Percentiles rank a stretch among this genome's conserved stretches.
Evolutionary conservation across 2,888 invertebrate species (phyloP).

Genomic region (Heteromurus nitidus): DNA sequence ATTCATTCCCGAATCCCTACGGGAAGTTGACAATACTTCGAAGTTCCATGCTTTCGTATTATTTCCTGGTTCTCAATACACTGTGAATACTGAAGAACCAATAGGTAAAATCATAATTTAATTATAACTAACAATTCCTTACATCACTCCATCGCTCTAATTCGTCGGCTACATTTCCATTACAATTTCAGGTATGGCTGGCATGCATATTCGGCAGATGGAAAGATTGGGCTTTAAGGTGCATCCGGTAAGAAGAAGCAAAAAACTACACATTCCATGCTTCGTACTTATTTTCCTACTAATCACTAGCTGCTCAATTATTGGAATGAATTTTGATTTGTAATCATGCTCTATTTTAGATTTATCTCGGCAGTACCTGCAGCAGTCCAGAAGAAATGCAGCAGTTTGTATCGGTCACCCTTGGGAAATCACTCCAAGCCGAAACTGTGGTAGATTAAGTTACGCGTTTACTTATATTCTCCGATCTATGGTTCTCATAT

Average conservation of each 20-base stretch:
- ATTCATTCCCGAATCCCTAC: conserved; percentile 43
- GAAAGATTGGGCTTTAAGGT: conserved; percentile 42
- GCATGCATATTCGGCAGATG: conserved; percentile 56
- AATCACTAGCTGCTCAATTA: neutral
- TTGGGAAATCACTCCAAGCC: conserved; percentile 21
- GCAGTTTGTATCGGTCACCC: conserved; percentile 16
- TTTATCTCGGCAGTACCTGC: conserved; percentile 36
- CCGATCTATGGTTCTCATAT: neutral
- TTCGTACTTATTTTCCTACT: neutral
- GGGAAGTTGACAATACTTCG: conserved; percentile 24
- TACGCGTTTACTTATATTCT: neutral
- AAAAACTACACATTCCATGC: neutral
- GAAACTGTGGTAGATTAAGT: conserved; percentile 11
- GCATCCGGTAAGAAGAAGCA: conserved; percentile 33
- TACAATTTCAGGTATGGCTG: conserved; percentile 33
- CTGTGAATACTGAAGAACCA: conserved; percentile 19
- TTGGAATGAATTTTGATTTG: neutral
- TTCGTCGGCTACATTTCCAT: neutral
- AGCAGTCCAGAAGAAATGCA: conserved; percentile 38
- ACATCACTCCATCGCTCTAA: neutral
- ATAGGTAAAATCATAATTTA: conserved; percentile 30
- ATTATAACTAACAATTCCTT: neutral
- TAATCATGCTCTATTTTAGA: conserved; percentile 17
- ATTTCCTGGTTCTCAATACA: conserved; percentile 37
- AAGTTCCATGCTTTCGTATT: conserved; percentile 48